Percentiles rank a stretch among this genome's conserved stretches.
Conservation (phyloP, 2,113 vertebrate genomes). For the Clupea harengus region DNA sequence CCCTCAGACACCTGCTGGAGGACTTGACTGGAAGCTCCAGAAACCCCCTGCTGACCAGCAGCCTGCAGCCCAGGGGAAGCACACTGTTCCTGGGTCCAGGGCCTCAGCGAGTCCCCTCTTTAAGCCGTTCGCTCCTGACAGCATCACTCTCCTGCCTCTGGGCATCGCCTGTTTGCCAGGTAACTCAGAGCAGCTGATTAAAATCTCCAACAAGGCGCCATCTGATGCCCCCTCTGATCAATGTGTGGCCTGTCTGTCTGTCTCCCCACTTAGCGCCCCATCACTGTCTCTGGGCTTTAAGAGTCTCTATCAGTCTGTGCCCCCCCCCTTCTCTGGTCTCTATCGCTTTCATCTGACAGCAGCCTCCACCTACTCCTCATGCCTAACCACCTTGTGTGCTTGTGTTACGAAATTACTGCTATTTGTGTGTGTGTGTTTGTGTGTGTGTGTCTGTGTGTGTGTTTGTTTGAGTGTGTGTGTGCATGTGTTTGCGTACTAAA, state of each 20-base stretch:
- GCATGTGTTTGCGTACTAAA: background rate
- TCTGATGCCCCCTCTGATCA: no score
- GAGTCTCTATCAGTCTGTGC: no score
- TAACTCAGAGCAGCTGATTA: constrained; percentile 52
- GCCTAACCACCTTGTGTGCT: no score
- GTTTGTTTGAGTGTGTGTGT: background rate
- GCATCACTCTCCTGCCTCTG: constrained; percentile 72
- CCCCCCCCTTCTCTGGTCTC: background rate
- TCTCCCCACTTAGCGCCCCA: no score
- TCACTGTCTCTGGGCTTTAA: no score
- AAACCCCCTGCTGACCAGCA: constrained; percentile 45
- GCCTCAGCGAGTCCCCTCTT: constrained; percentile 55
- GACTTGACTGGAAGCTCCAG: constrained; percentile 34
- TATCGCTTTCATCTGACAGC: background rate
- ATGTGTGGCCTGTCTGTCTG: no score
- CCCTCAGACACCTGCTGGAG: constrained; percentile 23
- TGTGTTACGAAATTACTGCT: no score
- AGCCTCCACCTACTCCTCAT: background rate
- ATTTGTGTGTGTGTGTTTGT: background rate
- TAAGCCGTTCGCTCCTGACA: constrained; percentile 46
- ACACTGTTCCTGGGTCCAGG: constrained; percentile 35
- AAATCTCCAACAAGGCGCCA: background rate
- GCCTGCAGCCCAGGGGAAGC: constrained; percentile 29
- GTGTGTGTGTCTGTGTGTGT: background rate
- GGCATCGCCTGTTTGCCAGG: constrained; percentile 86